A percentile compares a stretch with the other conserved stretches of the same genome.
These are phyloP conservation scores for Calameuta pallipes DNA, from an alignment of 2,888 invertebrate genomes.

Conservation along the genomic window DNA sequence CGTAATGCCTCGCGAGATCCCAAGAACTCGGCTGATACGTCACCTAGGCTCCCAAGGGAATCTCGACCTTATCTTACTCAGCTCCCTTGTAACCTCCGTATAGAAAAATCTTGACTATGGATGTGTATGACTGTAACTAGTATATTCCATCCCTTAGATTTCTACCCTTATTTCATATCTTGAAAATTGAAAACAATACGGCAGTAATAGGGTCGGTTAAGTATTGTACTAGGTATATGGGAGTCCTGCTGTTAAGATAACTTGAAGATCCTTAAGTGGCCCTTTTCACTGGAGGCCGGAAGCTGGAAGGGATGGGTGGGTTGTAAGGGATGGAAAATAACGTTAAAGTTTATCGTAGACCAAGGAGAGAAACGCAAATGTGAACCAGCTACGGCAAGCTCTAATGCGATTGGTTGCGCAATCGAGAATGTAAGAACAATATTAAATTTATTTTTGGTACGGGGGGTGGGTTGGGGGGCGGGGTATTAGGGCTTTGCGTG, in stretches of 20 bases:
- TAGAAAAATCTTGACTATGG: background rate
- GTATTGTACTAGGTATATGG: background rate
- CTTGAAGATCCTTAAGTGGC: background rate
- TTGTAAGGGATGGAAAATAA: background rate
- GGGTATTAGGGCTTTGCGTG: constrained; percentile 27
- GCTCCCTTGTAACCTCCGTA: constrained; percentile 34
- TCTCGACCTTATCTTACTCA: constrained; percentile 54
- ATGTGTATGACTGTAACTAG: constrained; percentile 13
- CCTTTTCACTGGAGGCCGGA: background rate
- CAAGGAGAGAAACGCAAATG: constrained; percentile 18
- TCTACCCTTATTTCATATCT: background rate
- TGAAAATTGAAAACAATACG: background rate
- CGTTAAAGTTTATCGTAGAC: background rate
- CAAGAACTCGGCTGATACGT: constrained; percentile 56
- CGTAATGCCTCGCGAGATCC: constrained; percentile 64
- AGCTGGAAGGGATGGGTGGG: background rate
- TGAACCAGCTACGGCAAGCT: constrained; percentile 28
- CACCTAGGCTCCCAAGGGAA: constrained; percentile 50
- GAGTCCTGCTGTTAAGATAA: background rate
- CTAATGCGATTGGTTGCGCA: constrained; percentile 48
- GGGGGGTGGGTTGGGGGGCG: constrained; percentile 18
- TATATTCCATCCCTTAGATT: constrained; percentile 9
- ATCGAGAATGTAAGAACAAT: constrained; percentile 50
- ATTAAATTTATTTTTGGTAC: constrained; percentile 52
- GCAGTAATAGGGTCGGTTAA: background rate